Conservation (phyloP, 1,140 invertebrate species). For the Bombus turneri region DNA sequence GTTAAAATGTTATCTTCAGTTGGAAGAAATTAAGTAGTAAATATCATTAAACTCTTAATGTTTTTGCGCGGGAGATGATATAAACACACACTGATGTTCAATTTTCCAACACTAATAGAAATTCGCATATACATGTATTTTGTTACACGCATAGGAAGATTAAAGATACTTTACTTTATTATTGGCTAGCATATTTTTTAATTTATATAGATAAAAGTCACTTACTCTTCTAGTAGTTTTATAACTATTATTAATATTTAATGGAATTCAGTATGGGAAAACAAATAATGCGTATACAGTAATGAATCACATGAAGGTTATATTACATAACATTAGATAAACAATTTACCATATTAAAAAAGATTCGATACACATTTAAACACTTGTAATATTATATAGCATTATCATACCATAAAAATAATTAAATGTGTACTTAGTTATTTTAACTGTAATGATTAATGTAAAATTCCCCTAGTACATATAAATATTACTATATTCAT, state of each 20-base stretch:
- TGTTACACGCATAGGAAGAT: neutral
- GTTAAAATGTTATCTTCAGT: neutral
- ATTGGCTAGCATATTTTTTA: neutral
- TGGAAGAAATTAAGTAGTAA: slow-evolving; percentile 1
- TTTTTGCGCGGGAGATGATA: slow-evolving; percentile 69
- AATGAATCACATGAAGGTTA: neutral
- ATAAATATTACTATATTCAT: neutral
- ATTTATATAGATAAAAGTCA: neutral
- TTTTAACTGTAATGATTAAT: neutral
- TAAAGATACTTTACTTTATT: neutral
- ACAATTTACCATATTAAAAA: neutral
- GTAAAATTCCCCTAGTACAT: neutral
- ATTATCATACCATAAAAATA: neutral
- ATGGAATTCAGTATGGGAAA: neutral
- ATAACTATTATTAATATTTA: neutral
- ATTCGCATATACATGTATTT: neutral
- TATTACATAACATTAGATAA: neutral
- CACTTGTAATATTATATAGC: neutral
- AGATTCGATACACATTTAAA: neutral
- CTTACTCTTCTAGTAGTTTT: neutral
- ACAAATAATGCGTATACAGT: neutral
- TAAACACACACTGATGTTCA: slow-evolving; percentile 51
- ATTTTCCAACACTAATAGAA: slow-evolving; percentile 6
- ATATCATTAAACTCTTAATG: slow-evolving; percentile 27
- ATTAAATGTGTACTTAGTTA: neutral